Conservation (phyloP, 2,113 vertebrate genomes). For the Phaethon lepturus region DNA sequence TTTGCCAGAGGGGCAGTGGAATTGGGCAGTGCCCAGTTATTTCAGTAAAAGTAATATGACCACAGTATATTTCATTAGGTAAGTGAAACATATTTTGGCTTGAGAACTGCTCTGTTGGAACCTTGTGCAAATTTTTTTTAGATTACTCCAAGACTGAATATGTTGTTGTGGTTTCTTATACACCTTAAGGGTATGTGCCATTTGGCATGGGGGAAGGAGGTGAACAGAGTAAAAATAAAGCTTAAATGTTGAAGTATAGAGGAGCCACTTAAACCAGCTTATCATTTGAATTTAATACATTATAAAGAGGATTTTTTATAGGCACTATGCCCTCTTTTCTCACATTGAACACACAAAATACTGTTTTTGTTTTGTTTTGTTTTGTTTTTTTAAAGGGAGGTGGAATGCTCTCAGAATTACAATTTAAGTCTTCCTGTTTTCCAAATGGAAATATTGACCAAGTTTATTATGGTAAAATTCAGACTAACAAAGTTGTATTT, state of each 20-base stretch:
- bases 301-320: background rate
- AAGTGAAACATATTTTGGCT: background rate
- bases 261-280: background rate
- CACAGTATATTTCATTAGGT: background rate
- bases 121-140: background rate
- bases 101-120: background rate
- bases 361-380: too few relatives aligned
- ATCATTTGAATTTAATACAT: background rate
- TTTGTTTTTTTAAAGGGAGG: background rate
- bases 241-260: background rate
- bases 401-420: background rate
- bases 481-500: background rate
- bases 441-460: background rate
- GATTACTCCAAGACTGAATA: background rate
- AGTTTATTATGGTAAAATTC: background rate
- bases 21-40: background rate
- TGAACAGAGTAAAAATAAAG: background rate
- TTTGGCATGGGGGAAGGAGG: background rate
- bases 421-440: background rate
- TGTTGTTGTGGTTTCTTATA: background rate
- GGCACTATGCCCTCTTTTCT: background rate
- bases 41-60: background rate
- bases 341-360: background rate
- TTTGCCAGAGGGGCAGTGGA: background rate
- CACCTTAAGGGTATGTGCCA: background rate